Base-by-base conservation (phyloP, 2,113 vertebrate genomes). In the Centropus bengalensis region DNA sequence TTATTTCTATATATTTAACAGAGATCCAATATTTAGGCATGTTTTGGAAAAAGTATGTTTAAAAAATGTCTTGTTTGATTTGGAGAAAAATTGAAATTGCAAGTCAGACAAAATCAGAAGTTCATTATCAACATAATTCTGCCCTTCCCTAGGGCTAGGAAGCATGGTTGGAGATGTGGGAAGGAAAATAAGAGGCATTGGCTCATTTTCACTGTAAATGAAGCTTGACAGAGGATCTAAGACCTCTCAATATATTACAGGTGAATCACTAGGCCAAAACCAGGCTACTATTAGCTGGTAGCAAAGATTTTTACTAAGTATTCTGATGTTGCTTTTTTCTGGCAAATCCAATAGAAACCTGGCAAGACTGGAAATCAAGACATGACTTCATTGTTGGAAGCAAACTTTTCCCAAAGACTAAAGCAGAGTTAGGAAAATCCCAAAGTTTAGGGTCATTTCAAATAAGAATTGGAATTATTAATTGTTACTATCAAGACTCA, bases 171-270 rank as follows among this genome's bases (percentile, higher is more conserved):
- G 80, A 89, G 86, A 93, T 73, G 82, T 62, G 60, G 45, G 83
- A 96, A 96, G 83, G 71, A 95, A 96, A 96, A 94, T 83, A 94
- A 94, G 81, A 94, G 86, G 49, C 96, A 87, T 89, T 96, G 94
- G 62, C 75, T 96, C 91, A 86, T 96, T 97, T 96, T 96, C 76
- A 92, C 91, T 96, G 88, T 92, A 96, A 97, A 97, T 96, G 93
- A 94, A 96, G 95, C 91, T 95, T 96, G 97, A 95, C 96, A 96
- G 95, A 90, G 68, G 74, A 93, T 96, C 79, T 91, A 74, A 89
- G 88, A 85, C 86, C 83, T 96, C 89, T 95, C 91, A 82, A 88
- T 94, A 93, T 18, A 93, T 89, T 88, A 93, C 9, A 54, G 59
- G 58, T 79, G 90, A 95, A 93, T 94, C 91, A 91, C 86, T 69